Evolutionary conservation across 2,888 invertebrate genomes (phyloP).

Genomic region (Brachyopa scutellaris): DNA sequence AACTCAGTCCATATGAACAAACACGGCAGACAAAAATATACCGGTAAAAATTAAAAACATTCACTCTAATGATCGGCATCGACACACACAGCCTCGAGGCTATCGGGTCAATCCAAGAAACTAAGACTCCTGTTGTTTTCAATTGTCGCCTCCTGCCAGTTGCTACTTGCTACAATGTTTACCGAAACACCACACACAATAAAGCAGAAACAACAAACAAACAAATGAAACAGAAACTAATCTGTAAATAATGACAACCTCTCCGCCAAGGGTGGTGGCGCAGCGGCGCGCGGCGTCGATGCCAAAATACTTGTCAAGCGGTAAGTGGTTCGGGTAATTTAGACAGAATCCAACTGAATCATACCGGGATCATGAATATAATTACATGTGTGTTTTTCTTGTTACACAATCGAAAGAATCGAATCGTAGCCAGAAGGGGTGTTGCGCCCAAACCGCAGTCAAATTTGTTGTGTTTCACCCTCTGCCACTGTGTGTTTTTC

Average conservation of each 20-base stretch:
- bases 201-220: slow-evolving; percentile 65
- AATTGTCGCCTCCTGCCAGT: slow-evolving; percentile 60
- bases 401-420: slow-evolving; percentile 72
- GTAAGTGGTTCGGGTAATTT: slow-evolving; percentile 70
- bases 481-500: slow-evolving; percentile 14
- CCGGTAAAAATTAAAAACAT: slow-evolving; percentile 47
- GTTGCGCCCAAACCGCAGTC: slow-evolving; percentile 69
- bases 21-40: slow-evolving; percentile 26
- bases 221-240: slow-evolving; percentile 67
- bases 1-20: slow-evolving; percentile 59
- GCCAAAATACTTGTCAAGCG: slow-evolving; percentile 55
- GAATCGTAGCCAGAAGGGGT: slow-evolving; percentile 62
- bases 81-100: slow-evolving; percentile 68
- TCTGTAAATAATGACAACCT: slow-evolving; percentile 71
- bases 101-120: slow-evolving; percentile 76
- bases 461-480: slow-evolving; percentile 66
- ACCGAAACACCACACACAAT: slow-evolving; percentile 71
- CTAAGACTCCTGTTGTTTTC: slow-evolving; percentile 34
- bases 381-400: slow-evolving; percentile 72
- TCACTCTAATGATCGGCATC: slow-evolving; percentile 60
- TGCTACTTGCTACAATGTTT: slow-evolving; percentile 64
- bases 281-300: slow-evolving; percentile 15
- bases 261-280: slow-evolving; percentile 38
- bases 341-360: slow-evolving; percentile 42
- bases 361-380: slow-evolving; percentile 64